Conservation (phyloP, 2,888 invertebrate genomes). For the Steinernema scapterisci region DNA sequence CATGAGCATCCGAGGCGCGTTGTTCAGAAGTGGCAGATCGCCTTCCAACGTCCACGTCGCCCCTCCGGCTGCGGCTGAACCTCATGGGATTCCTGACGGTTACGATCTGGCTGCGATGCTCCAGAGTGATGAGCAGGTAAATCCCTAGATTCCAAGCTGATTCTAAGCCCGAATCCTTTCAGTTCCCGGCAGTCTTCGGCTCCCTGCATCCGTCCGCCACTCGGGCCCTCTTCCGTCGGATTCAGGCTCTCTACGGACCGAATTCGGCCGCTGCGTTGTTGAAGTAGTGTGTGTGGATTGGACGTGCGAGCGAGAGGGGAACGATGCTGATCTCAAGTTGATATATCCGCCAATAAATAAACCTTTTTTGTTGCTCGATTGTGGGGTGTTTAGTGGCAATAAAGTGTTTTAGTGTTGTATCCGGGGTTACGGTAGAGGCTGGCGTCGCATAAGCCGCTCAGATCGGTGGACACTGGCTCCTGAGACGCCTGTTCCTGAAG, state of each 20-base stretch:
- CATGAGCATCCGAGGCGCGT: conserved; percentile 51
- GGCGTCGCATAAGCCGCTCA: too few species aligned
- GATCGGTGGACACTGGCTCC: too few species aligned
- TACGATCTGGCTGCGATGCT: background rate
- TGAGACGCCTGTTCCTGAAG: too few species aligned
- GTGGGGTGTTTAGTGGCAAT: background rate
- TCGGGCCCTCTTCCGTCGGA: conserved; percentile 24
- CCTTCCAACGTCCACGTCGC: background rate
- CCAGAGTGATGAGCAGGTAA: conserved; percentile 18
- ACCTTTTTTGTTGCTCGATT: background rate
- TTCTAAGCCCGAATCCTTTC: background rate
- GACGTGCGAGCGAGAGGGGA: background rate
- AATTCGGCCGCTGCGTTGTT: background rate
- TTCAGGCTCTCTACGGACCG: conserved; percentile 16
- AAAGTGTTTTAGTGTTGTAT: background rate
- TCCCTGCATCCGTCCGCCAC: conserved; percentile 10
- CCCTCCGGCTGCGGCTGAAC: background rate
- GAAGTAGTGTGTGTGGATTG: background rate
- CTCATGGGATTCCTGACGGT: background rate
- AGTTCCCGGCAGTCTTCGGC: conserved; percentile 23
- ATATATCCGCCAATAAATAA: conserved; percentile 15
- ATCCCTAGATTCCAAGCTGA: background rate
- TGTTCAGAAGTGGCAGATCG: conserved; percentile 57
- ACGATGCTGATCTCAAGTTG: background rate
- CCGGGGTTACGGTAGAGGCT: too few species aligned